These are phyloP conservation scores for Dendrocincla fuliginosa DNA, from an alignment of 2,797 vertebrate species.

Conservation along the genomic window DNA sequence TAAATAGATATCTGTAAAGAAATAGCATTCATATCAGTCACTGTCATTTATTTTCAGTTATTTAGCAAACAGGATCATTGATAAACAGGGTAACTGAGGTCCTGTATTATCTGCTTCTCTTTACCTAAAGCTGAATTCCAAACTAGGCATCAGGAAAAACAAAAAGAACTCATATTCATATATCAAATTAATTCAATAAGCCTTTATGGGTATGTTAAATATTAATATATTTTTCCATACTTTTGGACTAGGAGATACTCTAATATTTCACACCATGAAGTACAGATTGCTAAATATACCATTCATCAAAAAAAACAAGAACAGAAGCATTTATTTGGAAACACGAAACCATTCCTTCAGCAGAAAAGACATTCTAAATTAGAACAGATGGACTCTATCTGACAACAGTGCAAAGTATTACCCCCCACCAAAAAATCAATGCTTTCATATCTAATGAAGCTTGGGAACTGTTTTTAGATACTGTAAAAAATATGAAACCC, in stretches of 20 bases:
- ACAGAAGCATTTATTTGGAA: constrained; percentile 54
- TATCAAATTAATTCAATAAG: neutral
- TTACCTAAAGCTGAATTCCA: neutral
- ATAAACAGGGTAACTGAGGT: neutral
- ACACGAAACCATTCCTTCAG: constrained; percentile 39
- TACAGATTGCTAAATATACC: constrained; percentile 32
- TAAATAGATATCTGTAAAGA: neutral
- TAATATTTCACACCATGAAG: constrained; percentile 1
- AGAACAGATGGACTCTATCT: constrained; percentile 52
- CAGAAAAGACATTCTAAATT: constrained; percentile 17
- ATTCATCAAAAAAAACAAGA: constrained; percentile 4
- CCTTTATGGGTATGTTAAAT: neutral
- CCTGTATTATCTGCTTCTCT: neutral
- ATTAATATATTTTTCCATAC: neutral
- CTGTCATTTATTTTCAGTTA: neutral
- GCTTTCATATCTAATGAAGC: constrained; percentile 38
- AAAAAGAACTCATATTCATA: neutral
- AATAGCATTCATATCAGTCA: neutral
- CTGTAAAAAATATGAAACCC: constrained; percentile 9
- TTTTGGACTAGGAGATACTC: neutral
- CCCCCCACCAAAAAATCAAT: constrained; percentile 7
- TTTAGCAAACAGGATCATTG: neutral
- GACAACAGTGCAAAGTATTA: constrained; percentile 53
- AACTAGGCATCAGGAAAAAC: neutral
- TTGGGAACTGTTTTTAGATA: constrained; percentile 57